Conservation (phyloP, 2,888 invertebrate species). For the Drosophila parthenogenetica region DNA sequence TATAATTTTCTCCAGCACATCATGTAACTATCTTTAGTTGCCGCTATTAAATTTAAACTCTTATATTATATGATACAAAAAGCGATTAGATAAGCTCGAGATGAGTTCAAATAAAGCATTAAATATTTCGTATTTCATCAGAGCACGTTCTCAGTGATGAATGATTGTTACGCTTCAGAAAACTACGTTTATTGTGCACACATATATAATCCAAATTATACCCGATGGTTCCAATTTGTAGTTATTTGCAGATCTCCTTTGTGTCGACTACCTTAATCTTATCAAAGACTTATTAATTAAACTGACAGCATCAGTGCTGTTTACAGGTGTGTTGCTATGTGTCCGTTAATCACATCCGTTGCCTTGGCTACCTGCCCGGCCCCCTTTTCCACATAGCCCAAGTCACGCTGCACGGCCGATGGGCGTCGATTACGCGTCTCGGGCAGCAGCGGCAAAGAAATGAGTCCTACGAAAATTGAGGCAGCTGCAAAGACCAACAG, state of each 20-base stretch:
- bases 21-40: background rate
- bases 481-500: slow-evolving; percentile 78
- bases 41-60: background rate
- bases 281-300: slow-evolving; percentile 20
- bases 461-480: slow-evolving; percentile 69
- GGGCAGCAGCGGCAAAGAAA: slow-evolving; percentile 73
- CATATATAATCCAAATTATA: background rate
- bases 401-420: slow-evolving; percentile 66
- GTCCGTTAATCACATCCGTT: slow-evolving; percentile 53
- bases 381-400: slow-evolving; percentile 58
- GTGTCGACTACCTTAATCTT: slow-evolving; percentile 5
- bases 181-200: background rate
- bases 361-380: slow-evolving; percentile 49
- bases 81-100: slow-evolving; percentile 9
- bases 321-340: slow-evolving; percentile 61
- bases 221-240: background rate
- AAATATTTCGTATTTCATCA: slow-evolving; percentile 2
- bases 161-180: background rate
- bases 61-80: background rate
- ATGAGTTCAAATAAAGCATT: slow-evolving; percentile 1
- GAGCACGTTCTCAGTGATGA: background rate
- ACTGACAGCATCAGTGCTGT: slow-evolving; percentile 2
- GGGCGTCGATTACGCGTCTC: slow-evolving; percentile 76
- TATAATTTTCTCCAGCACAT: background rate
- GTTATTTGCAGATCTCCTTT: background rate